phyloP scores from a whole-genome alignment of 2,797 vertebrate species.

The Thripadectes ignobilis region DNA sequence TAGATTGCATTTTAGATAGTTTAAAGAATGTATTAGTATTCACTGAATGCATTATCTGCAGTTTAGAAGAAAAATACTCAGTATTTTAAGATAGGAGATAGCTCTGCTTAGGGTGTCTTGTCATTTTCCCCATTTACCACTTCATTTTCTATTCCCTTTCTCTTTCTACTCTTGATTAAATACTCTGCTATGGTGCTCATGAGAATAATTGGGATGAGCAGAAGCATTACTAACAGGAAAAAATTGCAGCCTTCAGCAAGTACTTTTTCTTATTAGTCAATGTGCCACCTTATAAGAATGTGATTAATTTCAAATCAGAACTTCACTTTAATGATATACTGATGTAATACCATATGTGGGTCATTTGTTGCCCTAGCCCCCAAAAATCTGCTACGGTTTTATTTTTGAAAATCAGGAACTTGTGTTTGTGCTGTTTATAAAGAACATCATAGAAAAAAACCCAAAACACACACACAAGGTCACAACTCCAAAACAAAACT shows the following conservation, averaged over 20 bases:
- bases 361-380: conserved; percentile 24
- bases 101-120: conserved; percentile 3
- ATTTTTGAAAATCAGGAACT: background rate
- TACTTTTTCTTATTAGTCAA: conserved; percentile 66
- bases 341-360: background rate
- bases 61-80: background rate
- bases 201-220: conserved; percentile 70
- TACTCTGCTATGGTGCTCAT: conserved; percentile 47
- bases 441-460: background rate
- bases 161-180: conserved; percentile 65
- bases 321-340: conserved; percentile 45
- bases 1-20: background rate
- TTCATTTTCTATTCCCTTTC: conserved; percentile 68
- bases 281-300: conserved; percentile 53
- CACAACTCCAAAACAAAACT: background rate
- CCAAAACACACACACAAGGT: too few relatives aligned
- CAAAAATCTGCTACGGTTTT: background rate
- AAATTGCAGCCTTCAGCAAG: conserved; percentile 65
- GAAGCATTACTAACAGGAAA: conserved; percentile 70
- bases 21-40: conserved; percentile 34
- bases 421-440: background rate
- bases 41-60: background rate
- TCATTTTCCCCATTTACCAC: conserved; percentile 26
- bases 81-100: conserved; percentile 41
- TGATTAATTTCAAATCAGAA: conserved; percentile 66